Evolutionary conservation across 1,140 invertebrate species (phyloP), one percentile per base, ranked within the genome.

Genomic region (Phenacoccus solenopsis): DNA sequence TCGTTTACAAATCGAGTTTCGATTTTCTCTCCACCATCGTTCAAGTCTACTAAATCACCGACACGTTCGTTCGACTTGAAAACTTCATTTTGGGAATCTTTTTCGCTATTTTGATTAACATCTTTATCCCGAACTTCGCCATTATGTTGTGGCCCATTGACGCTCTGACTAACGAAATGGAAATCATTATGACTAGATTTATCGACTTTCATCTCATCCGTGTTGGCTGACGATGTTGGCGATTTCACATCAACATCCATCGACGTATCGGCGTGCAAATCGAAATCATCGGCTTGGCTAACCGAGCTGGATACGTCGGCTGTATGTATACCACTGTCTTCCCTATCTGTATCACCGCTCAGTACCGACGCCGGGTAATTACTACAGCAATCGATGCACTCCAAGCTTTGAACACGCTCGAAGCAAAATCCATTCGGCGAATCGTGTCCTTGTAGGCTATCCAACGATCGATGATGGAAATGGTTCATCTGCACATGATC

Each of bases 291-390:
- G 9, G 85, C 83, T 77, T 89, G 87, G 75, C 86, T 87, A 3
- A 88, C 87, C 25, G 85, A 87, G 74, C 87, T 88, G 20, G 87
- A 89, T 22, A 88, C 88, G 76, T 90, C 87, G 1, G 86, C 86
- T 27, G 88, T 90, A 73, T 91, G 89, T 69, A 91, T 90, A 2
- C 89, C 90, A 70, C 88, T 90, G 74, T 91, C 89, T 76, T 91
- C 89, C 3, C 38, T 10, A 49, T 49, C 38, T n/a, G 38, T 49
- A 49, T 49, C 38, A 67, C 81, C 82, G 38, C 75, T 77, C 27
- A 77, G 71, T 24, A 75, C 75, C 0, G 82, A 84, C 0, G 82
- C 78, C 21, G 82, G 81, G 73, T 85, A 84, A 72, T 79, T 79
- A 1, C 75, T 73, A 73, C 79, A 86, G 16, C 38, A 49, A 49